Evolutionary conservation across 2,797 vertebrate species (phyloP), one percentile per base, ranked within the genome.

Genomic region (Emys orbicularis): DNA sequence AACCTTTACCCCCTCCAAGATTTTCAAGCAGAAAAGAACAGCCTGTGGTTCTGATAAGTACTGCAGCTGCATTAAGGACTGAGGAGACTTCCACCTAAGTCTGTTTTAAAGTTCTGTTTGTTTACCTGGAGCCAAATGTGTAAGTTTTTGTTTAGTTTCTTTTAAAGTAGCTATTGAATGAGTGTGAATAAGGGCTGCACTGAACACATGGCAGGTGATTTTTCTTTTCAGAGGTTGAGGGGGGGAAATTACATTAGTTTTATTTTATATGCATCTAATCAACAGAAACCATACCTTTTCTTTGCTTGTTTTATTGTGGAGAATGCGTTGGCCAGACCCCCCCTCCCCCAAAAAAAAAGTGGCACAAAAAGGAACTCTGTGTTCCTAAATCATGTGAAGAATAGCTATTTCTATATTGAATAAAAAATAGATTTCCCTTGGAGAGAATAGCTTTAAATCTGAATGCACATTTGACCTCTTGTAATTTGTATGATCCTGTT

Each of bases 401-500:
- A 85, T 79, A 95, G 68, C 88, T 90, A 92, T 88, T 96, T 90
- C 89, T 95, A 84, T 47, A 92, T 94, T 96, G 92, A 95, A 79
- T 72, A 83, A 97, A 98, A 94, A 0, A 0, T 90, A 93, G 95
- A 92, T 96, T 97, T 94, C 90, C 93, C 90, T 93, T 74, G n/a
- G 81, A 96, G 91, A 92, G 91, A 96, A 92, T 77, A 77, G 79
- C 92, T 98, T 97, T 96, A 92, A 96, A 96, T 96, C 97, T 89
- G 88, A 96, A 90, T 53, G 86, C 89, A 97, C 96, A 97, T 97
- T 98, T 97, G 97, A 97, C 94, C 98, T 97, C 96, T 95, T 96
- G 97, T 97, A 91, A 97, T 97, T 96, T 96, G 94, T 86, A 90
- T 85, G 95, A 97, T 96, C 88, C 96, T 98, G 97, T 97, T 98